phyloP scores from a whole-genome alignment of 2,797 vertebrate species.

The Diplodus sargus region DNA sequence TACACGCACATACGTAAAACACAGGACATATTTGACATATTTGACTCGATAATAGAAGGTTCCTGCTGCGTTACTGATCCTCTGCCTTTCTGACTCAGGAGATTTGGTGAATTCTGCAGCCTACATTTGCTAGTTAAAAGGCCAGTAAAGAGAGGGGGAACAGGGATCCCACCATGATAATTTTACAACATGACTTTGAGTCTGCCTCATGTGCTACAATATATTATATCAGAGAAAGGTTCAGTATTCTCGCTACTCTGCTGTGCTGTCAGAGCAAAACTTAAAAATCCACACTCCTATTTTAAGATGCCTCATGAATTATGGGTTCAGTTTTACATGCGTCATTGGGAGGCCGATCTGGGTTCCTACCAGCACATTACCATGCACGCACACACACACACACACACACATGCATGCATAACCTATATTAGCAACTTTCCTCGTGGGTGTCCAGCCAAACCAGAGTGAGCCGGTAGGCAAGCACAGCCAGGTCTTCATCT shows the following conservation, averaged over 20 bases:
- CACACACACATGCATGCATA: slow-evolving; percentile 8
- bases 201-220: slow-evolving; percentile 22
- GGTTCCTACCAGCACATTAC: slow-evolving; percentile 59
- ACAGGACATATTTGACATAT: slow-evolving; percentile 3
- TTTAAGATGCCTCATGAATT: slow-evolving; percentile 73
- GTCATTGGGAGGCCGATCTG: slow-evolving; percentile 70
- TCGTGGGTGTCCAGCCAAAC: slow-evolving; percentile 68
- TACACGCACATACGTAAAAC: neutral
- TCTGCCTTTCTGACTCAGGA: slow-evolving; percentile 5
- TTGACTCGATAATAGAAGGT: neutral
- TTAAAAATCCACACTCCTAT: slow-evolving; percentile 62
- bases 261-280: slow-evolving; percentile 22
- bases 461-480: slow-evolving; percentile 50
- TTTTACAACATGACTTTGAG: slow-evolving; percentile 10
- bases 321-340: slow-evolving; percentile 70
- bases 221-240: slow-evolving; percentile 14
- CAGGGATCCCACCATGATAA: neutral
- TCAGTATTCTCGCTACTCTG: slow-evolving; percentile 17
- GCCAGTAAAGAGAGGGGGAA: slow-evolving; percentile 7
- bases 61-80: neutral
- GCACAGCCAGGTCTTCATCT: slow-evolving; percentile 34
- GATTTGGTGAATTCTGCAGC: neutral
- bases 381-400: neutral
- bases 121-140: neutral
- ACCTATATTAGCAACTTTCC: slow-evolving; percentile 71